Evolutionary conservation across 2,113 vertebrate species (phyloP), one percentile per base, ranked within the genome.

Genomic region (Etheostoma spectabile): DNA sequence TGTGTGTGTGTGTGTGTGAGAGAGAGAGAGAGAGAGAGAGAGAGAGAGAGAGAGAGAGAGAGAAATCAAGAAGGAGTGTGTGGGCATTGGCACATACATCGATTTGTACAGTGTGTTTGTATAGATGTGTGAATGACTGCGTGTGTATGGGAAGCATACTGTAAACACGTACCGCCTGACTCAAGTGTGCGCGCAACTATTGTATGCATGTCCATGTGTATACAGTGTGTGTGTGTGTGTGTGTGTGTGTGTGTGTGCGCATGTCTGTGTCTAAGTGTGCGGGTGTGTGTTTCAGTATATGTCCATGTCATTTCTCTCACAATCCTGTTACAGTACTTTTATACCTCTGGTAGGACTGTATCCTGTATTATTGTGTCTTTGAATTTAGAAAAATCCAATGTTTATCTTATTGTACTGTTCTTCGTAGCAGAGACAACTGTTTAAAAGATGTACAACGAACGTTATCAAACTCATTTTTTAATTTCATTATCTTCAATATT

Each of bases 341-440:
- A 95, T 95, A 95, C 94, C 93, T 94, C 95, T 95, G 95, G 94
- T 95, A 95, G 95, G 95, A 95, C 94, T 95, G 95, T 96, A 95
- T 94, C 94, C 94, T 95, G 95, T 96, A 95, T 96, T 94, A 94
- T 93, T 94, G 95, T 95, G 95, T 96, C 93, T 95, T 94, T 95
- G 92, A 94, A 93, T 93, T 93, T 94, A 95, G 93, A 77, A 93
- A 85, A 94, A 80, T 88, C 89, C 93, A 93, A 94, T 92, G 91
- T 95, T 95, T 93, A 94, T 93, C 93, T 94, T 95, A 94, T 94
- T 89, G 95, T 95, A 95, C 95, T 95, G 95, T 95, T 95, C 93
- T 95, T 95, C 91, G 94, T 95, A 95, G 94, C 94, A 95, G 93
- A 94, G 91, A 92, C 90, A 94, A 90, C 92, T 87, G 93, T 95